Evolutionary conservation across 2,888 invertebrate genomes (phyloP).

Genomic region (Synergus umbraculus): DNA sequence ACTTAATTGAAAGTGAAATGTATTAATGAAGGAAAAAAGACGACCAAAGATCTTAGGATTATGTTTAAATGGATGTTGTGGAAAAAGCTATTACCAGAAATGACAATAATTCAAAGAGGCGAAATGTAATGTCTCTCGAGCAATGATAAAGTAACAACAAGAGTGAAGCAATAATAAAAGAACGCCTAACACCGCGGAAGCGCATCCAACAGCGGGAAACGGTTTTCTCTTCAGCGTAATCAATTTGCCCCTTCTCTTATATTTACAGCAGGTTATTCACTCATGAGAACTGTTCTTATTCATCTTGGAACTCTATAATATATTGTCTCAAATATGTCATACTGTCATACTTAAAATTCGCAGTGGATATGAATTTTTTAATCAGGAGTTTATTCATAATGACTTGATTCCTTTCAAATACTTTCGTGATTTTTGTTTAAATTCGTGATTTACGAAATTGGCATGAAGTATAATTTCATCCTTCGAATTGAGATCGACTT

Average conservation of each 20-base stretch:
- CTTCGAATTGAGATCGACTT: slow-evolving; percentile 8
- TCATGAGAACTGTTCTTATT: not conserved
- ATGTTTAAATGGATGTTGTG: not conserved
- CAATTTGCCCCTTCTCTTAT: slow-evolving; percentile 45
- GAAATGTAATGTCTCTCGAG: slow-evolving; percentile 40
- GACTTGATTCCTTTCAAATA: not conserved
- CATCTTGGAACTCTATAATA: not conserved
- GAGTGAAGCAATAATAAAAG: slow-evolving; percentile 51
- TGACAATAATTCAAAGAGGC: slow-evolving; percentile 20
- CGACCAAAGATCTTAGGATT: not conserved
- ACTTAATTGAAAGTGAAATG: not conserved
- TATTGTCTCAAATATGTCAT: too few species aligned
- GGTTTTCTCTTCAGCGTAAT: slow-evolving; percentile 54
- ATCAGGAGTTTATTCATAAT: not conserved
- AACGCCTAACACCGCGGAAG: slow-evolving; percentile 50
- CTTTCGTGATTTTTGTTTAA: not conserved
- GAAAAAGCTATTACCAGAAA: not conserved
- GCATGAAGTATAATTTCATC: not conserved
- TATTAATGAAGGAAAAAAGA: not conserved
- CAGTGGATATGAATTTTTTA: too few species aligned
- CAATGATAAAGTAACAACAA: slow-evolving; percentile 47
- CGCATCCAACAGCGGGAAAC: slow-evolving; percentile 61
- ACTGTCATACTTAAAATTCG: too few species aligned
- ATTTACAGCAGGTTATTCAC: not conserved
- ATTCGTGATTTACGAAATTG: slow-evolving; percentile 8